Base-by-base conservation (phyloP, 2,797 vertebrate genomes). In the Xerus rutilus region DNA sequence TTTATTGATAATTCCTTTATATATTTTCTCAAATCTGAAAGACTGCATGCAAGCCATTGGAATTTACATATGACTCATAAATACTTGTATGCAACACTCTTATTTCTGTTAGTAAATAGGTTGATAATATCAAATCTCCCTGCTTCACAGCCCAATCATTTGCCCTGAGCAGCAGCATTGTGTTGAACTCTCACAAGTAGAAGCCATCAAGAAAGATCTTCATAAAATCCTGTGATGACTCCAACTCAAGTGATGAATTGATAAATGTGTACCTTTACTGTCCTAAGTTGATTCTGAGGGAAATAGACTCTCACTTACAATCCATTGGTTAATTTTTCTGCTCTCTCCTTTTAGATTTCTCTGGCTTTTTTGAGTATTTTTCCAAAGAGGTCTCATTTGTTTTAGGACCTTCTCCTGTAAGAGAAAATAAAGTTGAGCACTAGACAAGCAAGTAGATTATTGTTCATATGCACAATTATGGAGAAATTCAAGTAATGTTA, bases 351-450 rank as follows among this genome's bases (percentile, higher is more conserved):
- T 14, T 43, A 96, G 47, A 73, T 35, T 85, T 59, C 1, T 79
- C 32, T 85, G 5, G 52, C 78, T 83, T 78, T 72, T 15, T 83
- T 84, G 3, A 2, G 52, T 85, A 17, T 73, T 79, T 79, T 76
- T 52, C 89, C 74, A 92, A 52, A 70, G 35, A 25, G 13, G 54
- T 5, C 39, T 52, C 89, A 94, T 89, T 69, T 45, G 28, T 0
- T 70, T 94, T 3, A 77, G 14, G 12, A 94, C 11, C 35, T 62
- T 85, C 39, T 59, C 8, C 54, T 92, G n/a, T 9, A 70, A 93
- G 64, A 49, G 2, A 74, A 52, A 12, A 8, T n/a, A 4, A 64
- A 54, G 25, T 32, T 91, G n/a, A 76, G 2, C 1, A 64, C 17
- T 5, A 15, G 32, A 69, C 7, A 67, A 43, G 5, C 9, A 39